Base-by-base conservation (phyloP, 1,140 invertebrate genomes). In the Mamestra configurata region DNA sequence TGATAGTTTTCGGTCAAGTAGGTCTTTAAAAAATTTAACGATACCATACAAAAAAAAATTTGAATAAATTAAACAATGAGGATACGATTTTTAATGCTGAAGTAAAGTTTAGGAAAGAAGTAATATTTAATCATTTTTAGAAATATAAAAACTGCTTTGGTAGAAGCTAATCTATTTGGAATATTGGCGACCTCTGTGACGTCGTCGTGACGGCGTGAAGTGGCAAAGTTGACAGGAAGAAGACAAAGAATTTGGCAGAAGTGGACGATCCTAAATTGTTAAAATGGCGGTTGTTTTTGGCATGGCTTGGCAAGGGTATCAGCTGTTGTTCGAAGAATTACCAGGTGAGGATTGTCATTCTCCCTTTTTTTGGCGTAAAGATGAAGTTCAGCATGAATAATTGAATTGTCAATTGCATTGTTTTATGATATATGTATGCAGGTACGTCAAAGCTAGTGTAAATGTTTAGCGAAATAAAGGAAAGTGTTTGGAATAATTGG, bases 321-420 rank as follows among this genome's bases (percentile, higher is more conserved):
- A 72, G 1, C 31, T 64, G 10, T 11, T 82, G 0, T 81, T 81
- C 18, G 43, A 70, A 11, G 79, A 81, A 18, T 18, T 71, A 35
- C 7, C 57, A 37, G 79, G 79, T 81, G 51, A 81, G 53, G 35
- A 71, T 27, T 24, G 43, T 13, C 2, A 20, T 59, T 13, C 8
- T 18, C 0, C 1, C n/a, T 49, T 4, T 1, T 49, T 49, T 5
- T n/a, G 0, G 3, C 1, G 4, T 49, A 13, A 49, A 15, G n/a
- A 49, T 49, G 13, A 6, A 1, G 0, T 4, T 11, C 27, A 31
- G 27, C 27, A 1, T 31, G 27, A 31, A 43, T 43, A 43, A 43
- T 10, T 43, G 11, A 13, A 43, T 13, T 43, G 1, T 43, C 10
- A 43, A 13, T 43, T 11, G 40, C 40, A 43, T 43, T 43, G 11